Base-by-base conservation (phyloP, 2,888 invertebrate species). In the Liopterus haemorrhoidalis region DNA sequence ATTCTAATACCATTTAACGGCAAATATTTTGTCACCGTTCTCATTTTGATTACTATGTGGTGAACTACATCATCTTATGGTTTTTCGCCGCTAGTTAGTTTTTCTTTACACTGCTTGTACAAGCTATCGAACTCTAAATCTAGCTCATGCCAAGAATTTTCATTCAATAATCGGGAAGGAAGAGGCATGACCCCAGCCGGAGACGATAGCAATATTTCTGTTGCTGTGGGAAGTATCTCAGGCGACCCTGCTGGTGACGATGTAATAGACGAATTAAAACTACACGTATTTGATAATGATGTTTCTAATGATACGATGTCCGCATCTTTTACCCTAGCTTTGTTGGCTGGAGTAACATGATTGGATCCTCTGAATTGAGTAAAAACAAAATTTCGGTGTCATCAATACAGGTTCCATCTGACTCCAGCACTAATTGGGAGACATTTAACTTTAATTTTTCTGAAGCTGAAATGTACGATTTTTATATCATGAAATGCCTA, bases 381-480 rank as follows among this genome's bases (percentile, higher is more conserved):
- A 14, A n/a, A n/a, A 18, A 16, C 15, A 31, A 31, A 3, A 31
- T 19, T 18, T 14, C 19, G 14, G 15, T 19, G n/a, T 31, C 31
- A 15, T 31, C 31, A 14, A 31, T 19, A 16, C 15, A n/a, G 6
- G 31, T 31, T 18, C 31, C 31, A 31, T 31, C 31, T 3, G 31
- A 2, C n/a, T 31, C 31, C 15, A 31, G n/a, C n/a, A 31, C 15
- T 31, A 31, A 15, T 8, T 16, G 4, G 31, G 16, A 12, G 31
- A 16, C 31, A 12, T 31, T 19, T 3, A 31, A 18, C 12, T 31
- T 15, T 31, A 31, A 31, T 31, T 31, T 31, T 11, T 31, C 12
- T 9, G 12, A 32, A 15, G 32, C 32, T 32, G 15, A 32, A 32
- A 14, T 14, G 16, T 15, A 32, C 14, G 16, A 4, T 32, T 12